These are phyloP conservation scores for Neopelma chrysocephalum DNA, from an alignment of 2,797 vertebrate species.

Conservation along the genomic window DNA sequence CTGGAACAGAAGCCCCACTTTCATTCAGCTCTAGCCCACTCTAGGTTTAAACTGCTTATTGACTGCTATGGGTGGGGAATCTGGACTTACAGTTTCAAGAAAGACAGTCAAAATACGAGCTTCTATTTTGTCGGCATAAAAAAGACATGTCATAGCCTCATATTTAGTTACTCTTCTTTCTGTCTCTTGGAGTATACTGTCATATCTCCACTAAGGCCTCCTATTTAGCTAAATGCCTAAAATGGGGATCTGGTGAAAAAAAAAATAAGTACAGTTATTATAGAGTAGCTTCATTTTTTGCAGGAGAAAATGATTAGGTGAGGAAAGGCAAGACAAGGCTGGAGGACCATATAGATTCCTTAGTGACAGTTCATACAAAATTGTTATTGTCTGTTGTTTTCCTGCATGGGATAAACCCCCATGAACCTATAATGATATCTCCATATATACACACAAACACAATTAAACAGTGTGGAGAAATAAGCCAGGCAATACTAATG, in stretches of 20 bases:
- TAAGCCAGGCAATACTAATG: not conserved
- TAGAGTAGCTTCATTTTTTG: not conserved
- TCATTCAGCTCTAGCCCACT: not conserved
- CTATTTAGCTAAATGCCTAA: not conserved
- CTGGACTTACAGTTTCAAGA: not conserved
- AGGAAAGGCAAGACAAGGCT: not conserved
- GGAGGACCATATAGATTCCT: not conserved
- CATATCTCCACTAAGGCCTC: not conserved
- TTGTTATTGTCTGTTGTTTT: not conserved
- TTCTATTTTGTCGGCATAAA: not conserved
- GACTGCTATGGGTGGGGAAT: not conserved
- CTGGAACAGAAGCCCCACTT: not conserved
- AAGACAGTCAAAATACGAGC: not conserved
- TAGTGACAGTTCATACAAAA: not conserved
- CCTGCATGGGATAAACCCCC: not conserved
- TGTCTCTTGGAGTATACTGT: not conserved
- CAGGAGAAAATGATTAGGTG: not conserved
- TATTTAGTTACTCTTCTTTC: not conserved
- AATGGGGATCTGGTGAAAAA: not conserved
- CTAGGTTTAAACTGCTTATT: not conserved
- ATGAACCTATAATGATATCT: not conserved
- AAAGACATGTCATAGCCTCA: not conserved
- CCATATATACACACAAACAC: too few relatives aligned
- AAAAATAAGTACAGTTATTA: not conserved
- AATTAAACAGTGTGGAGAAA: not conserved